Base-by-base conservation (phyloP, 2,888 invertebrate species). In the Chymomyza amoena region DNA sequence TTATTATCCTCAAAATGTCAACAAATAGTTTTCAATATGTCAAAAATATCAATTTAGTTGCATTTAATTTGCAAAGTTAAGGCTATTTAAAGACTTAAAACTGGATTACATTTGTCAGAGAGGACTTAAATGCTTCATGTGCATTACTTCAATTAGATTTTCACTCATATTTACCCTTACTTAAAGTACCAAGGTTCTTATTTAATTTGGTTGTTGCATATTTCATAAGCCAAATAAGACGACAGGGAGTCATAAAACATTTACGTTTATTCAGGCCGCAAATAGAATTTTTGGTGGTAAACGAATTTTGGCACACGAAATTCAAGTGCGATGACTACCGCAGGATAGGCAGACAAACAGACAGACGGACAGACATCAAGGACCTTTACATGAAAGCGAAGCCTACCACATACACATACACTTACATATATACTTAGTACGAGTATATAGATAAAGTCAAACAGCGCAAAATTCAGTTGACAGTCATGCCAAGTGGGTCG, bases 291-390 rank as follows among this genome's bases (percentile, higher is more conserved):
- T 81, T 54, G 66, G 52, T 65, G 63, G 64, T 36, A 70, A 72
- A 69, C 68, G 68, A 65, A 68, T 63, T 64, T 69, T 66, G 59
- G 68, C 51, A 32, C 32, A 52, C 51, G 63, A 73, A 70, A 71
- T 70, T 77, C 50, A 75, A 78, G 80, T 66, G 36, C 68, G 69
- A 45, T 62, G 79, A 64, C 73, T 75, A 70, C 61, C 70, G 64
- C 68, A 67, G 69, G n/a, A n/a, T n/a, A n/a, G n/a, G n/a, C 36
- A 25, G 25, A 25, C 25, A 25, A 25, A 25, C 25, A 25, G 25
- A 25, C 25, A 25, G 25, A 25, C 25, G 15, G 36, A n/a, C n/a
- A n/a, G 6, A 28, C 28, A 28, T 28, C 6, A 28, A 16, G 36
- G 25, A 32, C 15, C 9, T 60, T 18, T 65, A 45, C 39, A 13